Evolutionary conservation across 2,113 vertebrate genomes (phyloP).

Genomic region (Heloderma charlesbogerti): DNA sequence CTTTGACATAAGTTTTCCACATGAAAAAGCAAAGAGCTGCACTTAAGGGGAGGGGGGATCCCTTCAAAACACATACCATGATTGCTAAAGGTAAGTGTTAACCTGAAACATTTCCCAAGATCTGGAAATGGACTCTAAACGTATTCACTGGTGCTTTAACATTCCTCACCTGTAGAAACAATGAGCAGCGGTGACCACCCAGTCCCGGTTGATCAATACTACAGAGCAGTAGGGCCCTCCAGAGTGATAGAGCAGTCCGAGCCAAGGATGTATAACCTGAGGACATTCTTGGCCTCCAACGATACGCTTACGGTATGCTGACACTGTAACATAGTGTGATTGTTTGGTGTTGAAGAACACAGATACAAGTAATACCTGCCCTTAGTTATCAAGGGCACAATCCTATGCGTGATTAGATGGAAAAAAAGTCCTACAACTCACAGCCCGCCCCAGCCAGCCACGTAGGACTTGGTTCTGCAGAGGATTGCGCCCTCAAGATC

Average conservation of each 20-base stretch:
- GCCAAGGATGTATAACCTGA: background rate
- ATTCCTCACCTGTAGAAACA: background rate
- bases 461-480: no score
- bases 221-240: background rate
- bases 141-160: background rate
- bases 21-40: no score
- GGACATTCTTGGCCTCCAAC: background rate
- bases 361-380: no score
- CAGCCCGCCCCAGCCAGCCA: no score
- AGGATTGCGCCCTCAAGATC: no score
- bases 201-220: background rate
- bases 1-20: no score
- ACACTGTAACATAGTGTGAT: background rate
- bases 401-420: no score
- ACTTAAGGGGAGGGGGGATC: no score
- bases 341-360: no score
- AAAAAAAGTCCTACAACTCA: no score
- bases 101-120: background rate
- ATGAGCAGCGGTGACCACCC: slow-evolving; percentile 12
- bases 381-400: no score
- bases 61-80: background rate
- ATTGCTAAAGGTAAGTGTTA: no score
- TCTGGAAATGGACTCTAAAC: background rate
- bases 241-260: background rate
- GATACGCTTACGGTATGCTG: background rate